Conservation (phyloP, 1,140 invertebrate genomes). For the Bombus ignitus region DNA sequence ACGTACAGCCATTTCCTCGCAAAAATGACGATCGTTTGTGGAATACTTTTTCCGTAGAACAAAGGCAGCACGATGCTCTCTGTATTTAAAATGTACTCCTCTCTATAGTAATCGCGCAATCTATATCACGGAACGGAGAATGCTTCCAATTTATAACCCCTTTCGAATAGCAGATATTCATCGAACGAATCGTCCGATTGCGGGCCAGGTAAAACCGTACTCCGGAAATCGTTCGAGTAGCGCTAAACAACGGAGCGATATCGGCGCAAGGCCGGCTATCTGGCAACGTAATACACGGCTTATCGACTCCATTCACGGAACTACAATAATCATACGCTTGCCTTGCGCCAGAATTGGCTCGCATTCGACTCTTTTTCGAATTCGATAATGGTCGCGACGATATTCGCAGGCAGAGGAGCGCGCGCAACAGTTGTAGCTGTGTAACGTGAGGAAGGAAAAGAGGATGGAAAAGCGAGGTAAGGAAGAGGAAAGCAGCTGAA, state of each 20-base stretch:
- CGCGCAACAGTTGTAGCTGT: too few relatives aligned
- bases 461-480: not conserved
- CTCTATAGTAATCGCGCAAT: not conserved
- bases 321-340: constrained; percentile 35
- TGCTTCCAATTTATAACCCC: constrained; percentile 16
- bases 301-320: constrained; percentile 30
- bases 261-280: constrained; percentile 8
- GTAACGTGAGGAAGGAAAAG: not conserved
- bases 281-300: constrained; percentile 24
- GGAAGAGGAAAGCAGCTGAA: constrained; percentile 9
- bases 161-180: constrained; percentile 18
- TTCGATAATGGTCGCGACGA: not conserved
- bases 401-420: not conserved
- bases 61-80: not conserved
- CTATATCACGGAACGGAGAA: constrained; percentile 11
- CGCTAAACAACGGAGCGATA: constrained; percentile 15
- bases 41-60: not conserved
- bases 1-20: too few relatives aligned
- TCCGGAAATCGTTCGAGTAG: constrained; percentile 27
- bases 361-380: not conserved
- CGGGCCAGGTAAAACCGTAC: too few relatives aligned
- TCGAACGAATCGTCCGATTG: constrained; percentile 19
- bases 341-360: not conserved
- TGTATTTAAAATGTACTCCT: not conserved
- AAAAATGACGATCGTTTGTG: constrained; percentile 2